Evolutionary conservation across 1,140 invertebrate genomes (phyloP).

Genomic region (Zophobas morio): DNA sequence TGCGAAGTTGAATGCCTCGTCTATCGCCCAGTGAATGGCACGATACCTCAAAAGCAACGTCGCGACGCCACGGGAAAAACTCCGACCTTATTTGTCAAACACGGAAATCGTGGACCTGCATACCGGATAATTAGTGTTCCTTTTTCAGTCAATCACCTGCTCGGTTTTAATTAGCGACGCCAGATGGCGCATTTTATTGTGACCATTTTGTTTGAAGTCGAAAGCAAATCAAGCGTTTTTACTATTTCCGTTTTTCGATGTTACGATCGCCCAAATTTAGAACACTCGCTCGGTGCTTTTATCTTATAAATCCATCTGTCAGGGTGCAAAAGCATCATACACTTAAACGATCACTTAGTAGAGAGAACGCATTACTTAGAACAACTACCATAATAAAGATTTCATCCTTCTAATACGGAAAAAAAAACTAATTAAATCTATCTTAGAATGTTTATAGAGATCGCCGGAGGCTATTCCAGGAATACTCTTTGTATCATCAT

Average conservation of each 20-base stretch:
- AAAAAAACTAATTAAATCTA: background rate
- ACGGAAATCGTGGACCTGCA: conserved; percentile 15
- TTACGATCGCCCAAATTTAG: conserved; percentile 14
- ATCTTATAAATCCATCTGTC: conserved; percentile 7
- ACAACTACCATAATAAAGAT: background rate
- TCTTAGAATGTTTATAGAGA: too few species aligned
- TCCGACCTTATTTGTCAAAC: background rate
- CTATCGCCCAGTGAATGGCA: conserved; percentile 38
- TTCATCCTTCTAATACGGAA: background rate
- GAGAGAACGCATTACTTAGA: background rate
- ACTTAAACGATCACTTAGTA: background rate
- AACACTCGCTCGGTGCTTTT: conserved; percentile 7
- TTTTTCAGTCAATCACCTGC: conserved; percentile 38
- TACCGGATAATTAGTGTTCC: conserved; percentile 26
- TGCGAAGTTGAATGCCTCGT: conserved; percentile 47
- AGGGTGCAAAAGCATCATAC: background rate
- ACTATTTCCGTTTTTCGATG: conserved; percentile 20
- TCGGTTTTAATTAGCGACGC: conserved; percentile 21
- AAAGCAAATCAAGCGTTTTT: background rate
- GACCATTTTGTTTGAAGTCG: background rate
- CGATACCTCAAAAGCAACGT: conserved; percentile 9
- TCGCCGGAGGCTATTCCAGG: too few species aligned
- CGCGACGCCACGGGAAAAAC: too few species aligned
- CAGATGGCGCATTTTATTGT: conserved; percentile 3
- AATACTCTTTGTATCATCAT: too few species aligned